Conservation (phyloP, 1,140 invertebrate genomes). For the Pentalonia nigronervosa region DNA sequence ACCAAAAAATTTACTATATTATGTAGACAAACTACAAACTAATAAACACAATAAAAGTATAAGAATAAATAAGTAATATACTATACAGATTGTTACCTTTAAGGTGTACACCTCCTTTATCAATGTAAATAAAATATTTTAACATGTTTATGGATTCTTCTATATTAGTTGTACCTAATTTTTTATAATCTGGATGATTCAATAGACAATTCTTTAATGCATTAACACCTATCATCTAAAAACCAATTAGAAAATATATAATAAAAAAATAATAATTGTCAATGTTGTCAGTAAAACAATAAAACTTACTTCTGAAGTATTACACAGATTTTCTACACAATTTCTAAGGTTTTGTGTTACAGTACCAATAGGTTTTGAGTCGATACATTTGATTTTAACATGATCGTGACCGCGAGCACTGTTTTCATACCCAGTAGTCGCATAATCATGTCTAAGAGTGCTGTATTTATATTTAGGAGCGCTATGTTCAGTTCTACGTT, state of each 20-base stretch:
- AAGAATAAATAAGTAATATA: neutral
- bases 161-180: neutral
- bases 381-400: neutral
- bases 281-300: neutral
- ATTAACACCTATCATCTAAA: neutral
- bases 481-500: neutral
- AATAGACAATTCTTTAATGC: neutral
- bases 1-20: neutral
- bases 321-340: neutral
- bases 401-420: slow-evolving; percentile 34
- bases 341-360: neutral
- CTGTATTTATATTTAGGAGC: neutral
- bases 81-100: slow-evolving; percentile 12
- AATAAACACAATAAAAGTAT: neutral
- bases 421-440: too few species aligned
- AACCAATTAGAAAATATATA: neutral
- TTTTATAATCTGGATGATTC: slow-evolving; percentile 30
- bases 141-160: slow-evolving; percentile 36
- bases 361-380: neutral
- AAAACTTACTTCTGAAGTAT: neutral
- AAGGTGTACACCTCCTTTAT: slow-evolving; percentile 17
- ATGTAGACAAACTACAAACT: neutral
- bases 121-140: slow-evolving; percentile 47
- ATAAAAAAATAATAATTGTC: too few species aligned
- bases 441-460: neutral